Base-by-base conservation (phyloP, 2,797 vertebrate genomes). In the Falco peregrinus region DNA sequence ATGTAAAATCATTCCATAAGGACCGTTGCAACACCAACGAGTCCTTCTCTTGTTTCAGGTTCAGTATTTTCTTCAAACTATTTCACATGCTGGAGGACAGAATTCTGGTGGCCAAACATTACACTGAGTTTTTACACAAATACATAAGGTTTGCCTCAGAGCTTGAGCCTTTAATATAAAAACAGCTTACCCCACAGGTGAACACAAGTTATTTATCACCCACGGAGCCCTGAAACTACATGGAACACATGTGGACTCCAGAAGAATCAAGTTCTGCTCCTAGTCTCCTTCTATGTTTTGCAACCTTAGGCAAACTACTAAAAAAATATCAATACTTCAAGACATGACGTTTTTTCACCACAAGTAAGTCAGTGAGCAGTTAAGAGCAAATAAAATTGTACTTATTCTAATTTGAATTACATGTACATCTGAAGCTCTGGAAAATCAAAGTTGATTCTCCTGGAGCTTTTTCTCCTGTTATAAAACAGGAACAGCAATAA, bases 311-410 rank as follows among this genome's bases (percentile, higher is more conserved):
- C 13, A 82, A 85, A 39, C 19, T 61, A 68, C 17, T 71, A 35
- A 5, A 57, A 48, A 45, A 15, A 5, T 5, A 47, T 12, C 0
- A 0, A 43, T 43, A 56, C 13, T 83, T 85, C 24, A 78, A 43
- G 9, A 71, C 3, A 37, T 13, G 6, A 37, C 1, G 2, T 4
- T 28, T 91, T 74, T 92, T 60, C 29, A 56, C 8, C 16, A 22
- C 25, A 75, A 79, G 20, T 67, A 60, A 79, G 41, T 53, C 35
- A 41, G 19, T 16, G 17, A 83, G 8, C 10, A 77, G 4, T 56
- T 60, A 64, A 68, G 4, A 80, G 4, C 16, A 82, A 75, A 8
- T 11, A 76, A 80, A 75, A 39, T 51, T 73, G 57, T 57, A 67
- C 21, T 83, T 41, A 33, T 59, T 54, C 24, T 63, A 29, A 79